Base-by-base conservation (phyloP, 2,113 vertebrate species). In the Cyanoderma ruficeps region DNA sequence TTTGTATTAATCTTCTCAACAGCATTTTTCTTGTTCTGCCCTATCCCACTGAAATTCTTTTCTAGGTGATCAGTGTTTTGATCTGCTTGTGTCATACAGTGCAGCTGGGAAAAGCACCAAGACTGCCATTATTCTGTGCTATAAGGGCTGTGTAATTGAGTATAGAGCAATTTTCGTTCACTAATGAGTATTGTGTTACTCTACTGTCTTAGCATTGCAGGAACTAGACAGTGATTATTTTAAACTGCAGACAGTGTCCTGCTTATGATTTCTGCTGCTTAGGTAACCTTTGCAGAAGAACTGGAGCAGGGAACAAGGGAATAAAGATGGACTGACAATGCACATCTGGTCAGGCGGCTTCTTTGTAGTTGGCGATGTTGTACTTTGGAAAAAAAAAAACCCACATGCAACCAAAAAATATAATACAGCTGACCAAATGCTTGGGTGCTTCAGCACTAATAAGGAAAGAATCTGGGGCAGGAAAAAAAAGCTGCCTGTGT, bases 231-330 rank as follows among this genome's bases (percentile, higher is more conserved):
- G 75, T 47, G 52, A 86, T 83, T 65, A 70, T 85, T 88, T 88
- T 64, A 20, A 96, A 44, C 71, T 76, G 75, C 68, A 79, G 63
- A 75, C 35, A 50, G 68, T 50, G 79, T n/a, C 65, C 82, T 91
- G 55, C 39, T 92, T 81, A 8, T 76, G 44, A 55, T 80, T 93
- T 90, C 68, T 93, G 82, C 75, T 74, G 39, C 85, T 88, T 15
- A 59, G 42, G 31, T 91, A 83, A 83, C 75, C 70, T 96, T 87
- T 90, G 60, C 50, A 77, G 70, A 87, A 70, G 80, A 80, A 74
- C 0, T 84, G 63, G 82, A 68, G 41, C 80, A 89, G 47, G 60
- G 65, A 89, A 44, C 0, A 0, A 74, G 91, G 69, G 76, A 83
- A 64, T 95, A 82, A 90, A 80, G 41, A 35, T 27, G 52, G 47